Base-by-base conservation (phyloP, 2,113 vertebrate species). In the Haplochromis burtoni region DNA sequence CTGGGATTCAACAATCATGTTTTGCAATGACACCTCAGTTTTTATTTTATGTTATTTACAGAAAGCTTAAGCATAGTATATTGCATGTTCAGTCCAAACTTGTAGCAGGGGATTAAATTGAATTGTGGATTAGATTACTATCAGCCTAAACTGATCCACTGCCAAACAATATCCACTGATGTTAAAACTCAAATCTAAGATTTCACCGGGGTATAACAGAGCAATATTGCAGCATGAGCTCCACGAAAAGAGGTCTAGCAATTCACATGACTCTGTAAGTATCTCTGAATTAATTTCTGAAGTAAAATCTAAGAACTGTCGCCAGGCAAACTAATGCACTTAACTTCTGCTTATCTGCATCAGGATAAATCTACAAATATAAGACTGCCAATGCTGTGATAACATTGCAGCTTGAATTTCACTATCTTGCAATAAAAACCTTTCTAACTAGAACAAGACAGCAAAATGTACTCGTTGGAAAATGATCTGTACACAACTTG, bases 401-500 rank as follows among this genome's bases (percentile, higher is more conserved):
- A 49, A 78, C 26, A 31, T 31, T 0, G 16, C 16, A 78, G 24
- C 6, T 78, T 78, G 42, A 19, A 31, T 49, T 78, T 78, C 42
- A 31, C 42, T 49, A 0, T 49, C 26, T n/a, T 2, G 1, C 42
- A 31, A 5, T 13, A 78, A 2, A 31, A 78, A 47, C 0, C 26
- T 33, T 51, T 51, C 73, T 8, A 78, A 13, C 10, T 49, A 51
- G 63, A 51, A 78, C 40, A 31, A 51, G 2, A 78, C 73, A 13
- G 10, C 40, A 78, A 19, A 31, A 49, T 49, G 24, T 16, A 47
- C 5, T 47, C 2, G 42, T 29, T 47, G 40, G 42, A 76, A 47
- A 78, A 49, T 49, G 14, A 49, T 51, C 45, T 78, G 10, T 51
- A 49, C 29, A 0, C 17, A 33, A 12, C 26, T 51, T 49, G 10